phyloP scores from a whole-genome alignment of 1,140 invertebrate genomes.

The Drosophila rufa region DNA sequence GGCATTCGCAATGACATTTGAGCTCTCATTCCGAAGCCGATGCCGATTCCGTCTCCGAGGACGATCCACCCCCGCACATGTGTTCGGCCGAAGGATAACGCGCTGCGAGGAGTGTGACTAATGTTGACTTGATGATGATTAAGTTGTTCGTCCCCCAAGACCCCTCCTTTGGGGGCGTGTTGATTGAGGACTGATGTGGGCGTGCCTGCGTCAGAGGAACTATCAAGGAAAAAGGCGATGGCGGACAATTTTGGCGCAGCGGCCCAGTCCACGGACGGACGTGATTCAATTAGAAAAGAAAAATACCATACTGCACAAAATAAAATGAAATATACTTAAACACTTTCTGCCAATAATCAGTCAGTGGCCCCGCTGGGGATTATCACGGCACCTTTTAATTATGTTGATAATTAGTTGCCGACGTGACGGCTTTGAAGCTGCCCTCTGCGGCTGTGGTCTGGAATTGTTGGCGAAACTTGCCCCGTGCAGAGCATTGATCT shows the following conservation, averaged over 20 bases:
- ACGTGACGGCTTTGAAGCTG: slow-evolving; percentile 67
- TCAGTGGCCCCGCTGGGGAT: slow-evolving; percentile 59
- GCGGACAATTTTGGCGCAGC: slow-evolving; percentile 19
- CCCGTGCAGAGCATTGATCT: slow-evolving; percentile 13
- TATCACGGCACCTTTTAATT: slow-evolving; percentile 70
- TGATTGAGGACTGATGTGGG: slow-evolving; percentile 61
- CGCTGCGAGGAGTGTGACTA: slow-evolving; percentile 74
- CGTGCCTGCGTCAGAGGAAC: slow-evolving; percentile 41
- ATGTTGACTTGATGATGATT: slow-evolving; percentile 80
- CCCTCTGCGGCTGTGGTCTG: neutral
- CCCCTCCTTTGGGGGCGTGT: slow-evolving; percentile 49
- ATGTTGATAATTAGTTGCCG: slow-evolving; percentile 70
- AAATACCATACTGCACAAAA: slow-evolving; percentile 51
- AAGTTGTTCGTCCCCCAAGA: slow-evolving; percentile 67
- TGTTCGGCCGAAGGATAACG: slow-evolving; percentile 63
- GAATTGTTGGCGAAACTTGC: slow-evolving; percentile 2
- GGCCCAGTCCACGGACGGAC: slow-evolving; percentile 33
- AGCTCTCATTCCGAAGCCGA: slow-evolving; percentile 25
- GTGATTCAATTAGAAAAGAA: slow-evolving; percentile 75
- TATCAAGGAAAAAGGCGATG: slow-evolving; percentile 46
- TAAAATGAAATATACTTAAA: slow-evolving; percentile 51
- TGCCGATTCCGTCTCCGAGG: neutral
- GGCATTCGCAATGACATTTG: slow-evolving; percentile 71
- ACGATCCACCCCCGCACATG: slow-evolving; percentile 17
- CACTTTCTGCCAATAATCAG: slow-evolving; percentile 69